Conservation (phyloP, 2,113 vertebrate species). For the Petroica traversi region DNA sequence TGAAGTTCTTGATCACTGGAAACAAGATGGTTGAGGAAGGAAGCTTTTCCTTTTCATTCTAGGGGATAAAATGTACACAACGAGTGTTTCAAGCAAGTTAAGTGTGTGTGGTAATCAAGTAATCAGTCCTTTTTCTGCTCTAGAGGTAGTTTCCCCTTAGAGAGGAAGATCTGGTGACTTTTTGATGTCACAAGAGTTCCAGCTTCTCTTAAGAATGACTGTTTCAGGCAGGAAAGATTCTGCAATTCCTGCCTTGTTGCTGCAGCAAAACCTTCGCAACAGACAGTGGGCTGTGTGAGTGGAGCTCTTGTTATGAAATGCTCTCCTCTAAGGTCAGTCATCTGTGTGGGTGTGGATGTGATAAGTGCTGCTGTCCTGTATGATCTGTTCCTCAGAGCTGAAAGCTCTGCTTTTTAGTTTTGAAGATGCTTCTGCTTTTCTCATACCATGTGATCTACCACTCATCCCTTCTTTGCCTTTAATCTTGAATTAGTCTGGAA, state of each 20-base stretch:
- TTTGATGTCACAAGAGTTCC: background rate
- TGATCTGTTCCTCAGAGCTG: background rate
- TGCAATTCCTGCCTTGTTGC: background rate
- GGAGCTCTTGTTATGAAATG: background rate
- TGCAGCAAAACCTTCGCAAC: background rate
- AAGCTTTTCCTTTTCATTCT: background rate
- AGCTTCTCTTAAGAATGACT: background rate
- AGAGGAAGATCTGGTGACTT: background rate
- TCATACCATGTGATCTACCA: background rate
- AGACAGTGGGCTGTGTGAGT: background rate
- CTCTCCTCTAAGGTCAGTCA: background rate
- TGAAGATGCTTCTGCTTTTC: slow-evolving; percentile 32
- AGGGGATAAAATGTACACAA: background rate
- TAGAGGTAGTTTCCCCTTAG: background rate
- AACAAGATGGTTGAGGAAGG: background rate
- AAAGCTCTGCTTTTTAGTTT: background rate
- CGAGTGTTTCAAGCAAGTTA: background rate
- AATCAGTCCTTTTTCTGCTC: background rate
- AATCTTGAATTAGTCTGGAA: background rate
- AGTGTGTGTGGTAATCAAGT: background rate
- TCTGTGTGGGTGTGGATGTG: background rate
- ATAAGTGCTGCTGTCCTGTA: background rate
- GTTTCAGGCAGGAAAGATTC: background rate
- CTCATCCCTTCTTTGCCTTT: background rate
- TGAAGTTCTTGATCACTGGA: background rate